These are phyloP conservation scores for Sebastes steindachneri DNA, from an alignment of 2,797 vertebrate genomes.

Conservation along the genomic window DNA sequence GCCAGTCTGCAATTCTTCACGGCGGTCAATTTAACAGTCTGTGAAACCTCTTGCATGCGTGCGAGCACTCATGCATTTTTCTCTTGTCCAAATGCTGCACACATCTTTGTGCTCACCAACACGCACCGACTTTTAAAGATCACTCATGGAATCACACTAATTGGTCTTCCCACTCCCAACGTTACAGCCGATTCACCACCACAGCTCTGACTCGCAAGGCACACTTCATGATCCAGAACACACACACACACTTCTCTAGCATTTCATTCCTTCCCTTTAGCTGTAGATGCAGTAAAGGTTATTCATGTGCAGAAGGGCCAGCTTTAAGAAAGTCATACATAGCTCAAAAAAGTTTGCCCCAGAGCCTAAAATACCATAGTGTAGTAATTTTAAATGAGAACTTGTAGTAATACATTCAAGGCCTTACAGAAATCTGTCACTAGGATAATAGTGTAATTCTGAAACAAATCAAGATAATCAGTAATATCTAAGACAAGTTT, in stretches of 20 bases:
- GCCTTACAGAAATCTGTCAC: not conserved
- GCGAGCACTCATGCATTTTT: not conserved
- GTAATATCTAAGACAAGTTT: not conserved
- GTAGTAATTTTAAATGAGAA: not conserved
- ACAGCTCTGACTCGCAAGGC: not conserved
- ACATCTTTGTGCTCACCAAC: slow-evolving; percentile 1
- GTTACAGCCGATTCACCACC: not conserved
- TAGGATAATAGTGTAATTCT: not conserved
- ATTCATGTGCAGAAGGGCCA: not conserved
- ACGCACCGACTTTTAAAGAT: slow-evolving; percentile 6
- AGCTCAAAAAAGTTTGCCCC: not conserved
- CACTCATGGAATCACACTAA: slow-evolving; percentile 7
- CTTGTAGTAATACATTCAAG: not conserved
- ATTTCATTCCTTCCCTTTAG: not conserved
- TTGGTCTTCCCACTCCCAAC: not conserved
- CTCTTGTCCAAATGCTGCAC: not conserved
- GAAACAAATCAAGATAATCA: not conserved
- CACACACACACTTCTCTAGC: not conserved
- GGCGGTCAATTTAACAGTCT: not conserved
- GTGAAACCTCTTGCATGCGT: not conserved
- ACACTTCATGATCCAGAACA: not conserved
- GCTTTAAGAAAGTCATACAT: not conserved
- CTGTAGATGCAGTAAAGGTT: not conserved
- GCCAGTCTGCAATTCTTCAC: not conserved
- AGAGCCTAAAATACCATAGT: not conserved